These are phyloP conservation scores for Heliconius ethilla DNA, from an alignment of 2,888 invertebrate genomes.

Conservation along the genomic window DNA sequence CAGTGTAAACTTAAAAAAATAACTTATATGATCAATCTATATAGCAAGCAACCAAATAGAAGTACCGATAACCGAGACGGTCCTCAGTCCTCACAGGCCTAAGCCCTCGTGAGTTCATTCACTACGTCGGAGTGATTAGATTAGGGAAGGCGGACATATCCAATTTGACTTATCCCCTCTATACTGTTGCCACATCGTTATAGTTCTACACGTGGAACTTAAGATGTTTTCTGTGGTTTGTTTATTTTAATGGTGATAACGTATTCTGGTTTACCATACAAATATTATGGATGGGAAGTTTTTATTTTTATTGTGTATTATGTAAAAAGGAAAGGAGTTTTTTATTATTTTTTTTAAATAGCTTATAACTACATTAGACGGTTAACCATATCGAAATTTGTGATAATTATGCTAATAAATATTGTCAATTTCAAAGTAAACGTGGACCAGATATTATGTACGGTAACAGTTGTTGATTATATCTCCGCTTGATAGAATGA, in stretches of 20 bases:
- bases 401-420: too few species aligned
- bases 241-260: neutral
- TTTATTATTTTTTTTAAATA: neutral
- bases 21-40: neutral
- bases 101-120: conserved; percentile 49
- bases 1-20: neutral
- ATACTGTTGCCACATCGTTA: conserved; percentile 45
- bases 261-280: neutral
- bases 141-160: conserved; percentile 73
- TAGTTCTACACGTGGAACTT: conserved; percentile 48
- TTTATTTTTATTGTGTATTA: neutral
- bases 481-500: too few species aligned
- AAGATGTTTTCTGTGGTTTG: conserved; percentile 11
- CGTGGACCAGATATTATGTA: too few species aligned
- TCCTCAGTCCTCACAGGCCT: conserved; percentile 41
- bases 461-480: too few species aligned
- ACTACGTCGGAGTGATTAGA: conserved; percentile 60
- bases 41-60: conserved; percentile 1
- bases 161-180: conserved; percentile 69
- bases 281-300: neutral
- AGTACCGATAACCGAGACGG: conserved; percentile 23
- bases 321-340: neutral
- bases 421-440: too few species aligned
- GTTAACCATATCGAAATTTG: neutral
- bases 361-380: neutral